Conservation (phyloP, 92 coral and sea anemone species). For the Meandrina meandrites region DNA sequence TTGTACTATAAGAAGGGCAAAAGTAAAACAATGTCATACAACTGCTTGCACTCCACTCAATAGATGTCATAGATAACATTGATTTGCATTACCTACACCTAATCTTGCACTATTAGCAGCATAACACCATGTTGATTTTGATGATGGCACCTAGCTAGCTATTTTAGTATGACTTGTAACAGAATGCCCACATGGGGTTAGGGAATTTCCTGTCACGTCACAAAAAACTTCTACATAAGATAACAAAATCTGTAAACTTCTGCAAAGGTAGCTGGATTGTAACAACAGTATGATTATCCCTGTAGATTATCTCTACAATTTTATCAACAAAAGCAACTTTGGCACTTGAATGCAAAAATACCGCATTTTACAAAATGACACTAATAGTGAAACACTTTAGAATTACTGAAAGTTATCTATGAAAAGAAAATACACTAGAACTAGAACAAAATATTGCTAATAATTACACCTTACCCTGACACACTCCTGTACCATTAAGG, state of each 20-base stretch:
- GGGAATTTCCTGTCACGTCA: neutral
- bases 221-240: neutral
- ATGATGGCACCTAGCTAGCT: too few relatives aligned
- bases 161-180: too few relatives aligned
- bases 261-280: neutral
- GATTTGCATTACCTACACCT: too few relatives aligned
- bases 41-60: too few relatives aligned
- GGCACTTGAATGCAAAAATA: neutral
- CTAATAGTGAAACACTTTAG: too few relatives aligned
- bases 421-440: neutral
- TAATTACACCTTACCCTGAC: neutral
- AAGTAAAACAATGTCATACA: neutral
- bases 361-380: neutral
- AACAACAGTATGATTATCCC: too few relatives aligned
- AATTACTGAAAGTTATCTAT: neutral
- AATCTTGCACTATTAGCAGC: too few relatives aligned
- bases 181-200: neutral
- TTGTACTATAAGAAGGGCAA: neutral
- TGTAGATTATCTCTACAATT: neutral
- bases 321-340: neutral
- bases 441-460: neutral
- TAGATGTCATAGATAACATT: too few relatives aligned
- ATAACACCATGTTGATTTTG: too few relatives aligned
- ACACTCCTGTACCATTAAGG: slow-evolving; percentile 10
- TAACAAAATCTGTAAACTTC: too few relatives aligned